phyloP scores from a whole-genome alignment of 1,140 invertebrate species.

The Asbolus verrucosus region DNA sequence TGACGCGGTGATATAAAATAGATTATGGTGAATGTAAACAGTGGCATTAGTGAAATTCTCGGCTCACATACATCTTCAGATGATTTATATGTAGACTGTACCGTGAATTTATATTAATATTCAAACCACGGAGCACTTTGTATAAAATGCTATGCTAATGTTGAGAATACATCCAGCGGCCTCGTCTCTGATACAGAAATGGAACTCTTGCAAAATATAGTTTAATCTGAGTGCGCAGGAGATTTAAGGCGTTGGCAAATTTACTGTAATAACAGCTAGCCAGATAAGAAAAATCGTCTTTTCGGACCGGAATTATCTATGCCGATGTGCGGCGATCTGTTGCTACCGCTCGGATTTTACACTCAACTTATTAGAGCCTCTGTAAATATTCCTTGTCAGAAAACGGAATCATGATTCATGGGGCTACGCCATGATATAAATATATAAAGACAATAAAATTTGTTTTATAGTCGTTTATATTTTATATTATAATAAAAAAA shows the following conservation, averaged over 20 bases:
- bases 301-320: constrained; percentile 3
- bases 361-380: not conserved
- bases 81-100: constrained; percentile 51
- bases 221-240: constrained; percentile 44
- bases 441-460: too few species aligned
- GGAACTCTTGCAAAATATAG: constrained; percentile 42
- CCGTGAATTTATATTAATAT: constrained; percentile 55
- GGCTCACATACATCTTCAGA: constrained; percentile 48
- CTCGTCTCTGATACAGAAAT: constrained; percentile 15
- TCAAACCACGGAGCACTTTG: constrained; percentile 57
- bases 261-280: constrained; percentile 50
- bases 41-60: constrained; percentile 45
- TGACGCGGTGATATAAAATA: constrained; percentile 43
- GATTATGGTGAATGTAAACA: constrained; percentile 50
- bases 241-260: constrained; percentile 50
- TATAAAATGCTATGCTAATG: constrained; percentile 58
- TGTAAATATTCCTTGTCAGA: too few species aligned
- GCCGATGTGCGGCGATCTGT: not conserved
- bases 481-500: too few species aligned
- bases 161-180: constrained; percentile 51
- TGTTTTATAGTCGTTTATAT: too few species aligned
- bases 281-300: constrained; percentile 46
- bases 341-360: not conserved
- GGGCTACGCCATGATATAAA: not conserved
- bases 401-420: not conserved